Base-by-base conservation (phyloP, 2,113 vertebrate species). In the Channa argus region DNA sequence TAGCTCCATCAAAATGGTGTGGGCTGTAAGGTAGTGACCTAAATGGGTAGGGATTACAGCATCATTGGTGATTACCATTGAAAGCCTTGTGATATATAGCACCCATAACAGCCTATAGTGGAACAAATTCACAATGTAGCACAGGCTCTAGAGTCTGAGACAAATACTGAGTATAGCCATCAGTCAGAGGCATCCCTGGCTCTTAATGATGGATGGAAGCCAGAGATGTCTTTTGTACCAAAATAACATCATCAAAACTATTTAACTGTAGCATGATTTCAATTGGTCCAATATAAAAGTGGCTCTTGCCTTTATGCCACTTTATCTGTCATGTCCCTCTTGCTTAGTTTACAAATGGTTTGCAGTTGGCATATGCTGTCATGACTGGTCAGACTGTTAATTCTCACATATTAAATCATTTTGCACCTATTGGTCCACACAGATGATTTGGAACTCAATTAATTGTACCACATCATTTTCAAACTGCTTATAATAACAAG, bases 61-160 rank as follows among this genome's bases (percentile, higher is more conserved):
- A 87, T 92, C 86, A 92, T 82, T 77, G 86, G 84, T 89, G 80
- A 91, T 92, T 89, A 88, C 75, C 60, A 68, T 43, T 66, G 69
- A 85, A 88, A 65, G 75, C 71, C 37, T 52, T 51, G 47, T 88
- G 86, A 90, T 91, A 47, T 82, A 89, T 82, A 38, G 69, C 70
- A 3, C 33, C 83, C 68, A 71, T 83, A 85, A 82, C 61, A 74
- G 43, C 65, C 61, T 55, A 71, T 60, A 77, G 63, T 63, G 80
- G 43, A 70, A 68, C 55, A 56, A 41, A 77, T 74, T 78, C 55
- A 68, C 43, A 10, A 5, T 43, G 68, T 45, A 75, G 43, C 50
- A 64, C 52, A 47, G 68, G 47, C 34, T 74, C 49, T 38, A 37
- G 45, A 50, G 33, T 63, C 65, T 62, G 43, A 75, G 51, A 73